Evolutionary conservation across 2,113 vertebrate species (phyloP).

Genomic region (Chloroceryle aenea): DNA sequence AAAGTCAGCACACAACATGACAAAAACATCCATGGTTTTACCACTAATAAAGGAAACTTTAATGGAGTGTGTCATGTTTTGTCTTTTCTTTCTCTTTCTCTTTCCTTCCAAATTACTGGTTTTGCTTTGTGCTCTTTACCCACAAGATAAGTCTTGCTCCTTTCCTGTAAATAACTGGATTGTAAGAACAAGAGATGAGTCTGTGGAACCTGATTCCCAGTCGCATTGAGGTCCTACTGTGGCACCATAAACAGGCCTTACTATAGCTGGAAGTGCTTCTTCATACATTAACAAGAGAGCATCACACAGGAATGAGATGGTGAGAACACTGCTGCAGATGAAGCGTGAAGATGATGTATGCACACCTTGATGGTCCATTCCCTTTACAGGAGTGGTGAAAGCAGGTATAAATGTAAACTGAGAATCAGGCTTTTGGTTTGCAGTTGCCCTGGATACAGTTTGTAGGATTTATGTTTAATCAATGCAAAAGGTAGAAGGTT

Average conservation of each 20-base stretch:
- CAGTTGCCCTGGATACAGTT: neutral
- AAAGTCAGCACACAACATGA: neutral
- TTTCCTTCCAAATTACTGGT: neutral
- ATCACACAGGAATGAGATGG: neutral
- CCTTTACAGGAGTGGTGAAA: neutral
- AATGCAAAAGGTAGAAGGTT: neutral
- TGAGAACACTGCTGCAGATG: neutral
- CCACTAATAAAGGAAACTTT: neutral
- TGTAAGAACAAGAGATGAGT: neutral
- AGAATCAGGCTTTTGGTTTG: neutral
- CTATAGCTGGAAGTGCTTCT: neutral
- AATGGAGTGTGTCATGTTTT: neutral
- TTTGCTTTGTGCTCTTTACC: neutral
- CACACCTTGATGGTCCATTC: neutral
- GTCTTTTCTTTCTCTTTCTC: neutral
- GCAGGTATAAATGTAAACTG: neutral
- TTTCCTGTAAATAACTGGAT: neutral
- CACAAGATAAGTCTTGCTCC: neutral
- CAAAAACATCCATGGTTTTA: neutral
- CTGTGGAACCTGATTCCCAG: neutral
- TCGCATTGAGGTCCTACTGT: neutral
- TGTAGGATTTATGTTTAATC: slow-evolving; percentile 47
- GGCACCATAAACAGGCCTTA: neutral
- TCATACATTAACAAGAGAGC: neutral
- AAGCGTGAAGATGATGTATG: neutral